Evolutionary conservation across 1,140 invertebrate species (phyloP).

Genomic region (Formica selysi): DNA sequence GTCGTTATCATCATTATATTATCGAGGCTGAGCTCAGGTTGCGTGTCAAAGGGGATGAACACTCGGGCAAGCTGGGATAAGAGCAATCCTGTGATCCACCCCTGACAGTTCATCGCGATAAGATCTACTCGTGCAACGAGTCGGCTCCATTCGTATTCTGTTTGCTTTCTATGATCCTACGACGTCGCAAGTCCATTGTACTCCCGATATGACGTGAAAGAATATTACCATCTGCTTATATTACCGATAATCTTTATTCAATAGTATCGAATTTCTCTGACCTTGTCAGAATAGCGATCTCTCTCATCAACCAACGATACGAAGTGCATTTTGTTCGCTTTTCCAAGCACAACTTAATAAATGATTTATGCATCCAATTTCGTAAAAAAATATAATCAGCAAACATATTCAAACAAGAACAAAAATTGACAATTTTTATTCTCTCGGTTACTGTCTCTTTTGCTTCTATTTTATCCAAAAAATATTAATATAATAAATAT

Average conservation of each 20-base stretch:
- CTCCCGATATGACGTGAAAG: slow-evolving; percentile 65
- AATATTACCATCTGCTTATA: slow-evolving; percentile 84
- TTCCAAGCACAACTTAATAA: neutral
- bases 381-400: neutral
- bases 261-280: slow-evolving; percentile 74
- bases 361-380: slow-evolving; percentile 7
- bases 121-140: slow-evolving; percentile 78
- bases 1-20: slow-evolving; percentile 61
- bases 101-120: slow-evolving; percentile 80
- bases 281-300: slow-evolving; percentile 33
- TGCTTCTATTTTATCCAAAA: no score
- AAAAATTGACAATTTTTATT: no score
- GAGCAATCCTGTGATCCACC: slow-evolving; percentile 81
- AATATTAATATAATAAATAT: no score
- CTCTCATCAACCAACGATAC: slow-evolving; percentile 21
- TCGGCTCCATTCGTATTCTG: slow-evolving; percentile 79
- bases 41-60: slow-evolving; percentile 74
- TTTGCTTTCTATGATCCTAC: slow-evolving; percentile 73
- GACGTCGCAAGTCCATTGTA: slow-evolving; percentile 73
- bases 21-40: slow-evolving; percentile 68
- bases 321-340: neutral
- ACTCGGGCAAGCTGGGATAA: slow-evolving; percentile 76
- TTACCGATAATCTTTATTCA: slow-evolving; percentile 80
- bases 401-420: no score
- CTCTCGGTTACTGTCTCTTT: no score